These are phyloP conservation scores for Cercopithecus mitis DNA, from an alignment of 2,797 vertebrate genomes.

Conservation along the genomic window DNA sequence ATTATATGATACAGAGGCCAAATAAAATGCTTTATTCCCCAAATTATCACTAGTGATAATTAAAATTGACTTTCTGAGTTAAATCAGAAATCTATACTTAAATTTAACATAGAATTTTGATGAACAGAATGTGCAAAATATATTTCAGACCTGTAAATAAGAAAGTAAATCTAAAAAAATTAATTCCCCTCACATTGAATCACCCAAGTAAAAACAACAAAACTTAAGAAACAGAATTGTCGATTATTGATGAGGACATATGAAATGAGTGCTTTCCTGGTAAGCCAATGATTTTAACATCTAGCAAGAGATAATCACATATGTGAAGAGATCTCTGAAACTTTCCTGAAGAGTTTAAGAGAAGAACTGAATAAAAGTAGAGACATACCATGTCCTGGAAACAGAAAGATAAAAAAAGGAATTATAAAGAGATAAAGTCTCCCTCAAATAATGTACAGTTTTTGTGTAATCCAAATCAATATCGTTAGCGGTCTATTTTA, in stretches of 20 bases:
- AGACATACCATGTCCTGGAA: not conserved
- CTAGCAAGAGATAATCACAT: not conserved
- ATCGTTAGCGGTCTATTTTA: not conserved
- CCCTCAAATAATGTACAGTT: not conserved
- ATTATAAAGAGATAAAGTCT: not conserved
- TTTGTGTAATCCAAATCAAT: not conserved
- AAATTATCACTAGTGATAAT: constrained; percentile 13
- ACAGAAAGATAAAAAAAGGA: not conserved
- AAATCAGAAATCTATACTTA: constrained; percentile 50
- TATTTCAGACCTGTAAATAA: not conserved
- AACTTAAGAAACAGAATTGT: constrained; percentile 6
- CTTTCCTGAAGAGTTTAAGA: constrained; percentile 7
- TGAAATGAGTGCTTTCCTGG: not conserved
- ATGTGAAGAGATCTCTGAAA: constrained; percentile 6
- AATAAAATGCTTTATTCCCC: not conserved
- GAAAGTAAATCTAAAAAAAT: not conserved
- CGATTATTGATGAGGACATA: not conserved
- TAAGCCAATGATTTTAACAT: not conserved
- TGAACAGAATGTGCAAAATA: not conserved
- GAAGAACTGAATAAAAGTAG: constrained; percentile 8
- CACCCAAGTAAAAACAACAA: constrained; percentile 42
- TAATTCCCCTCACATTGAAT: not conserved
- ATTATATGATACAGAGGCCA: not conserved
- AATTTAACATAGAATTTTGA: not conserved
- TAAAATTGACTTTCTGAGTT: constrained; percentile 36